Evolutionary conservation across 1,140 invertebrate species (phyloP).

Genomic region (Bombyx mori): DNA sequence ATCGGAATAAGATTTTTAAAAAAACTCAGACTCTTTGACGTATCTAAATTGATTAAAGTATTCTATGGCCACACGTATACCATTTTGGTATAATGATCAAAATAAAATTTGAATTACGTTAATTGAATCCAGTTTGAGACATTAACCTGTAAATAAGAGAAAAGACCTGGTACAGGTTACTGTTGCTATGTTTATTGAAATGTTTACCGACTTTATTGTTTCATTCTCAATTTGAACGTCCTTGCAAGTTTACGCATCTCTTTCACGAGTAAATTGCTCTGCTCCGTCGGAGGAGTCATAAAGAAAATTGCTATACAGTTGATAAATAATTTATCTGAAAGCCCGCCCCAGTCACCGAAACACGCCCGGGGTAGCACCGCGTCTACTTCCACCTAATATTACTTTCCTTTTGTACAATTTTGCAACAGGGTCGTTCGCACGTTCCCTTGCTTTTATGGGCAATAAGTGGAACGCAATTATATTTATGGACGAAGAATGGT

Average conservation of each 20-base stretch:
- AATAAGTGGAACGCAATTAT: slow-evolving; percentile 70
- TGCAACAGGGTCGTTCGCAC: slow-evolving; percentile 65
- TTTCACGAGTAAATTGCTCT: slow-evolving; percentile 67
- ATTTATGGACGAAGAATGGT: slow-evolving; percentile 65
- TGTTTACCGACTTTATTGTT: slow-evolving; percentile 45
- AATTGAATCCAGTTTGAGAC: too few relatives aligned
- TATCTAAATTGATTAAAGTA: too few relatives aligned
- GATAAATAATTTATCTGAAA: slow-evolving; percentile 72
- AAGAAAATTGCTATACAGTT: slow-evolving; percentile 72
- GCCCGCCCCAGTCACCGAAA: slow-evolving; percentile 66
- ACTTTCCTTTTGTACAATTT: slow-evolving; percentile 70
- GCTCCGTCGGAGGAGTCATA: slow-evolving; percentile 68
- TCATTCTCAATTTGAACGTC: slow-evolving; percentile 57
- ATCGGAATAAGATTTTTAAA: too few relatives aligned
- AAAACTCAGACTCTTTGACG: too few relatives aligned
- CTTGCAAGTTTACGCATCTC: slow-evolving; percentile 68
- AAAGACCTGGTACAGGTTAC: too few relatives aligned
- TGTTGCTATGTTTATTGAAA: slow-evolving; percentile 28
- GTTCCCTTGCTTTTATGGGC: slow-evolving; percentile 67
- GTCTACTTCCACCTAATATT: slow-evolving; percentile 66
- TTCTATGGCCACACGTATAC: too few relatives aligned
- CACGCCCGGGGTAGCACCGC: slow-evolving; percentile 49
- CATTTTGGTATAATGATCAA: too few relatives aligned
- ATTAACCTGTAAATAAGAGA: too few relatives aligned
- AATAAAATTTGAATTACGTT: too few relatives aligned